Percentiles rank a stretch among this genome's conserved stretches.
These are phyloP conservation scores for Fistularia commersonii DNA, from an alignment of 2,797 vertebrate genomes.

Conservation along the genomic window DNA sequence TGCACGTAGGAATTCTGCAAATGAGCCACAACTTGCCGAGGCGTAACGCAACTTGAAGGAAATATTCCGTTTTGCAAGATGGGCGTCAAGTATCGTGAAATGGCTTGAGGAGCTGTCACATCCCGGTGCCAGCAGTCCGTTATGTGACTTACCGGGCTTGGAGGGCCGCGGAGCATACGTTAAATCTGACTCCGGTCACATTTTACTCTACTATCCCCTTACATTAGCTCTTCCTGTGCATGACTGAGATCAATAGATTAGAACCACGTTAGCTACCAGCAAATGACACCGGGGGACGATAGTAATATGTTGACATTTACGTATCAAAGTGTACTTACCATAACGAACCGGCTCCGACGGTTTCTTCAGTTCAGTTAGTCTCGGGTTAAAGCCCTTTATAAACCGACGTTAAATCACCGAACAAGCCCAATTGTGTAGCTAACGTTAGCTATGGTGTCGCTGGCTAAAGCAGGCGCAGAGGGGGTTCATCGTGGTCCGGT, in stretches of 20 bases:
- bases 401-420: slow-evolving; percentile 38
- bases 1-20: slow-evolving; percentile 70
- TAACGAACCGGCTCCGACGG: slow-evolving; percentile 48
- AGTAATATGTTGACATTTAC: neutral
- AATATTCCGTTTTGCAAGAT: slow-evolving; percentile 64
- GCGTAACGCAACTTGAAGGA: slow-evolving; percentile 36
- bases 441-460: slow-evolving; percentile 57
- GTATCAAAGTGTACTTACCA: slow-evolving; percentile 63
- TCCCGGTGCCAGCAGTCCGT: slow-evolving; percentile 49
- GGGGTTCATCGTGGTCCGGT: slow-evolving; percentile 62
- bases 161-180: fast-evolving
- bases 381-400: slow-evolving; percentile 41
- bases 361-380: slow-evolving; percentile 33
- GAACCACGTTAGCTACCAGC: slow-evolving; percentile 27
- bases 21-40: slow-evolving; percentile 77
- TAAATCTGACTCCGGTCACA: neutral
- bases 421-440: slow-evolving; percentile 42
- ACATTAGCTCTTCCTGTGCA: slow-evolving; percentile 5
- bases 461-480: slow-evolving; percentile 45
- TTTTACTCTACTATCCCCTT: neutral
- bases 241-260: neutral
- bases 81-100: slow-evolving; percentile 58
- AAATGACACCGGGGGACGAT: slow-evolving; percentile 2
- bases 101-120: slow-evolving; percentile 46
- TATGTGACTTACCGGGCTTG: slow-evolving; percentile 12